These are phyloP conservation scores for Leguminivora glycinivorella DNA, from an alignment of 1,140 invertebrate species.

Conservation along the genomic window DNA sequence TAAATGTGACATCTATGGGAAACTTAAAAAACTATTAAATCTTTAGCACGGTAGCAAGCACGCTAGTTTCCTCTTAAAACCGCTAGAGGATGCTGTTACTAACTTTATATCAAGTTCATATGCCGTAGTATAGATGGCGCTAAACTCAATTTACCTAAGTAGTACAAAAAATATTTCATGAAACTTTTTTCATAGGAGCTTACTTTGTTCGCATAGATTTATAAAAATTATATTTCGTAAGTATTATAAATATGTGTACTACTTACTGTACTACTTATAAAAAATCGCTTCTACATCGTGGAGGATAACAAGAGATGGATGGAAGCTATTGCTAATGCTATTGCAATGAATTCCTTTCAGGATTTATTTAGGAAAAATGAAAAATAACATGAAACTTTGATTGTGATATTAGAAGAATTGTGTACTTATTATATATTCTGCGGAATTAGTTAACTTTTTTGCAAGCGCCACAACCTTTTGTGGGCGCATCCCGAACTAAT, in stretches of 20 bases:
- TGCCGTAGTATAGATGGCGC: not conserved
- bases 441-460: not conserved
- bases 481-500: conserved; percentile 1
- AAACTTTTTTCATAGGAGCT: not conserved
- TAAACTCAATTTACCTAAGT: not conserved
- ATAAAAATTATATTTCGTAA: too few species aligned
- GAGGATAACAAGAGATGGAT: too few species aligned
- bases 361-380: too few species aligned
- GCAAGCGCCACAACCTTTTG: not conserved
- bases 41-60: not conserved
- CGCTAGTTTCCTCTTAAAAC: not conserved
- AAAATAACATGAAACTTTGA: too few species aligned
- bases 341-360: too few species aligned
- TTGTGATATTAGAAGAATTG: too few species aligned
- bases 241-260: too few species aligned
- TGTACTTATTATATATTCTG: too few species aligned
- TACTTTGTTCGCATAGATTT: too few species aligned
- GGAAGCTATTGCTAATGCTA: too few species aligned
- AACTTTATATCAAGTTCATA: not conserved
- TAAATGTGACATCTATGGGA: not conserved
- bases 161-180: not conserved
- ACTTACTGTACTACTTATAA: too few species aligned
- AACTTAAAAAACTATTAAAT: not conserved
- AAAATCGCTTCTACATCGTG: too few species aligned
- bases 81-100: not conserved